phyloP scores from a whole-genome alignment of 2,797 vertebrate species.

The Macropus fuliginosus region DNA sequence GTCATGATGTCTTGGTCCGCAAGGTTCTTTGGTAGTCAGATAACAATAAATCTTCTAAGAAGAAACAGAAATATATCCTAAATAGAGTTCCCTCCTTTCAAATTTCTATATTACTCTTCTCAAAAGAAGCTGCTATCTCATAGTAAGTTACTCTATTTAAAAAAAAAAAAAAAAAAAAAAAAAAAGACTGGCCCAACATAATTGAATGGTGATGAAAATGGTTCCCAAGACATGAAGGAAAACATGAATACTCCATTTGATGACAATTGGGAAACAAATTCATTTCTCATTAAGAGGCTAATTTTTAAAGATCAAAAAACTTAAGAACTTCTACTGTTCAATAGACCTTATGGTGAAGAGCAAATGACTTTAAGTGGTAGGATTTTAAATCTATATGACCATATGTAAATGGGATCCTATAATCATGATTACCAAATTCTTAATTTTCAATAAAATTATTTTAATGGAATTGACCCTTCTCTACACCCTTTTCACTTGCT shows the following conservation, averaged over 20 bases:
- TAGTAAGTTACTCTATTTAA: not conserved
- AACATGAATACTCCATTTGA: not conserved
- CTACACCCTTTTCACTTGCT: constrained; percentile 63
- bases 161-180: not conserved
- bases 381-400: constrained; percentile 66
- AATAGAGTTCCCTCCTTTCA: not conserved
- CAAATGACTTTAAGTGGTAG: constrained; percentile 35
- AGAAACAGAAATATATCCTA: not conserved
- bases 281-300: constrained; percentile 52
- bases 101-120: not conserved
- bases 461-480: constrained; percentile 72
- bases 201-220: not conserved
- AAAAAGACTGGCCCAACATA: not conserved
- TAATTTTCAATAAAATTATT: constrained; percentile 78
- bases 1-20: not conserved
- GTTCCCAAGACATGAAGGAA: not conserved
- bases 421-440: constrained; percentile 75
- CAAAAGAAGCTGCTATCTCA: not conserved
- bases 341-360: constrained; percentile 48
- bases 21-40: not conserved
- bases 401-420: constrained; percentile 71
- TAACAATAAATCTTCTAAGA: not conserved
- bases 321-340: constrained; percentile 17
- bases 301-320: constrained; percentile 74
- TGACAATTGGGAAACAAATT: constrained; percentile 65